Conservation (phyloP, 2,113 vertebrate species). For the Microcebus ravelobensis region DNA sequence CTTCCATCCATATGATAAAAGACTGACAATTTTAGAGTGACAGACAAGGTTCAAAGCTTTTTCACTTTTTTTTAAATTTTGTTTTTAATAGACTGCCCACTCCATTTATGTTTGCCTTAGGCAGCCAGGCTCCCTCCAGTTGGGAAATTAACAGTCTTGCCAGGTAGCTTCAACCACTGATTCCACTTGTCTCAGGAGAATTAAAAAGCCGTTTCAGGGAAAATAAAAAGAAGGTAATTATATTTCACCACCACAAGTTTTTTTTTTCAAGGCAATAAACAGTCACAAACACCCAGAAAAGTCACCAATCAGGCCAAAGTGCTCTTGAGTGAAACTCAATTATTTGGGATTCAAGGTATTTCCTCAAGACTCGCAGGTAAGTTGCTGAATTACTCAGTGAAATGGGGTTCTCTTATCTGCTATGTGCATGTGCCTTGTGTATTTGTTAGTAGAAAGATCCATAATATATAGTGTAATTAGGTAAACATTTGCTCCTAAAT, state of each 20-base stretch:
- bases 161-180: not conserved
- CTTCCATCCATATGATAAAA: not conserved
- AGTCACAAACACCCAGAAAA: too few relatives aligned
- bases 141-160: not conserved
- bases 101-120: not conserved
- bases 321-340: not conserved
- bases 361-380: not conserved
- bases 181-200: not conserved
- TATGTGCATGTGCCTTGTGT: not conserved
- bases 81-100: not conserved
- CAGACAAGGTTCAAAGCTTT: not conserved
- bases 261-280: conserved; percentile 40
- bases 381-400: not conserved
- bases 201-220: not conserved
- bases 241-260: not conserved
- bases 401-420: not conserved
- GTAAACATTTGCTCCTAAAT: not conserved
- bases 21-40: not conserved
- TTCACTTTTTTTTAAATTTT: not conserved
- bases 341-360: not conserved
- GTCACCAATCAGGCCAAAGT: too few relatives aligned
- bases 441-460: not conserved
- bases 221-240: not conserved
- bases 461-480: not conserved
- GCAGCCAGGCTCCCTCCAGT: not conserved